Conservation (phyloP, 2,888 invertebrate species). For the Mamestra brassicae region DNA sequence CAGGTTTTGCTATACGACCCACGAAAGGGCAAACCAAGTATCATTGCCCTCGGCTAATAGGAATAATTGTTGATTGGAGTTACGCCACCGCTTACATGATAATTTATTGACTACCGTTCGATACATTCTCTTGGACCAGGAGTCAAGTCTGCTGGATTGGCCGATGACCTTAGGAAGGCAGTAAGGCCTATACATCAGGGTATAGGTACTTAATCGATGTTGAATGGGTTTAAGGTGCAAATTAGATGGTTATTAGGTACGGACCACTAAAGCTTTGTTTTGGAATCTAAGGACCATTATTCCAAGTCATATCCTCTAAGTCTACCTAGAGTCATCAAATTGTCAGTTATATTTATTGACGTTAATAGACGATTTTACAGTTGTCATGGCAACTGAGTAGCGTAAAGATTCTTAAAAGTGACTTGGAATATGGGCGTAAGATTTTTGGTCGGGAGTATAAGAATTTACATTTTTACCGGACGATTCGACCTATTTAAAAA, state of each 20-base stretch:
- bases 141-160: constrained; percentile 20
- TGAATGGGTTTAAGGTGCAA: background rate
- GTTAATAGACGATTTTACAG: background rate
- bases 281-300: background rate
- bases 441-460: background rate
- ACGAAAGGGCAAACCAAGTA: constrained; percentile 67
- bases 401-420: background rate
- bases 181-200: background rate
- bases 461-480: background rate
- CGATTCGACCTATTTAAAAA: background rate
- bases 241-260: background rate
- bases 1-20: constrained; percentile 42
- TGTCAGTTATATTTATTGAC: background rate
- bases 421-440: background rate
- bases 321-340: background rate
- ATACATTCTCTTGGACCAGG: constrained; percentile 33
- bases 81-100: constrained; percentile 44
- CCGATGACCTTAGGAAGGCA: constrained; percentile 21
- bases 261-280: background rate
- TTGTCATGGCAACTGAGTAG: background rate
- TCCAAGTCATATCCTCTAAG: background rate
- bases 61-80: constrained; percentile 58
- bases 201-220: too few species aligned
- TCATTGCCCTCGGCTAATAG: constrained; percentile 71
- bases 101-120: constrained; percentile 35